Evolutionary conservation across 2,888 invertebrate species (phyloP).

Genomic region (Xylota segnis): DNA sequence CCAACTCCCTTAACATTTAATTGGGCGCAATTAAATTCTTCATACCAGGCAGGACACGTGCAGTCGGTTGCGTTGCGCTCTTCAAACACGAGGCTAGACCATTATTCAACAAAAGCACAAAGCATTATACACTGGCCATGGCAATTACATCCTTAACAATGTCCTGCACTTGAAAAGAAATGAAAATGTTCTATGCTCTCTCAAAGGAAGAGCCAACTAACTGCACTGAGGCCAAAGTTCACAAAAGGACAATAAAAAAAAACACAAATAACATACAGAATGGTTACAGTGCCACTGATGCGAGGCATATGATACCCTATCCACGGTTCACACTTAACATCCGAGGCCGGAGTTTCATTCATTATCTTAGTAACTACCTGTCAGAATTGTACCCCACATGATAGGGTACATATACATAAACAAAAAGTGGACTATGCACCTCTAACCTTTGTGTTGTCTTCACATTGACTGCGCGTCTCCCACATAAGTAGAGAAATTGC

Average conservation of each 20-base stretch:
- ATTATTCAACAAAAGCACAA: constrained; percentile 25
- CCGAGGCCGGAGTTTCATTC: too few species aligned
- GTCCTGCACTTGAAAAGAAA: constrained; percentile 33
- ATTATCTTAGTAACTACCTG: too few species aligned
- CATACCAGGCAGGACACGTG: constrained; percentile 37
- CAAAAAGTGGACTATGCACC: too few species aligned
- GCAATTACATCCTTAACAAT: constrained; percentile 42
- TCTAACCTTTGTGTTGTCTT: not conserved
- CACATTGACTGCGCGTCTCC: constrained; percentile 22
- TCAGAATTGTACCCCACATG: not conserved
- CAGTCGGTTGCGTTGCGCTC: constrained; percentile 9
- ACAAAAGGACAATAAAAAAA: constrained; percentile 25
- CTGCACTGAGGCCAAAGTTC: constrained; percentile 35
- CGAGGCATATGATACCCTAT: not conserved
- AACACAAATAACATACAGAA: not conserved
- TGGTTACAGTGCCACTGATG: not conserved
- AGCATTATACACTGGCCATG: constrained; percentile 35
- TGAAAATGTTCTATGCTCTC: not conserved
- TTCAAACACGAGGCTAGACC: constrained; percentile 31
- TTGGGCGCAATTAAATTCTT: constrained; percentile 58
- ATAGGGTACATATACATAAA: not conserved
- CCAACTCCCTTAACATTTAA: constrained; percentile 11
- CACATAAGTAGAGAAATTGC: constrained; percentile 39
- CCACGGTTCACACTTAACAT: not conserved
- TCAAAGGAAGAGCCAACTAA: constrained; percentile 36